These are phyloP conservation scores for Hydrophis major DNA, from an alignment of 2,797 vertebrate species.

Conservation along the genomic window DNA sequence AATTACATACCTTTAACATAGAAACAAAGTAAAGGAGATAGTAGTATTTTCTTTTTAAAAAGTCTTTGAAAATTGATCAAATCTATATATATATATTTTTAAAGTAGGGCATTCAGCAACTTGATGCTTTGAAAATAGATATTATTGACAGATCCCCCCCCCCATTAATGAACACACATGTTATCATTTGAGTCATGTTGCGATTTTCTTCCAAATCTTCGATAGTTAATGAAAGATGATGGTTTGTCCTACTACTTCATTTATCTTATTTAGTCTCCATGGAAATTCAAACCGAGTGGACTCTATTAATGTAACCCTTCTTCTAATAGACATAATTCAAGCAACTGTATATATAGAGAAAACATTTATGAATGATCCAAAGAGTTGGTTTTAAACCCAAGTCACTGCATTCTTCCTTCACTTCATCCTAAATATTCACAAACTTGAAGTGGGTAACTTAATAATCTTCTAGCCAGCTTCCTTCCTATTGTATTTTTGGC, in stretches of 20 bases:
- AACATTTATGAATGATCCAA: neutral
- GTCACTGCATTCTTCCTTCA: neutral
- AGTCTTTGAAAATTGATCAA: neutral
- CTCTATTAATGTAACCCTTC: neutral
- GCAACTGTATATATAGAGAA: neutral
- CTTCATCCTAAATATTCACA: neutral
- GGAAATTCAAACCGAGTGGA: neutral
- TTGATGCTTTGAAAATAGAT: neutral
- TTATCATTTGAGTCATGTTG: neutral
- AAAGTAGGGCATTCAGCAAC: neutral
- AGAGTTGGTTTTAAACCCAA: neutral
- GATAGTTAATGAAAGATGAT: neutral
- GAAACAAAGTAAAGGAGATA: constrained; percentile 1
- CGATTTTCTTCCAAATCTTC: constrained; percentile 30
- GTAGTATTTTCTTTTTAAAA: neutral
- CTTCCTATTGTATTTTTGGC: neutral
- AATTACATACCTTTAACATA: neutral
- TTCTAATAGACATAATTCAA: neutral
- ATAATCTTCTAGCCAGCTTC: neutral
- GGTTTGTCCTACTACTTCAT: neutral
- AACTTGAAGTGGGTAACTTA: neutral
- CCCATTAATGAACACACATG: neutral
- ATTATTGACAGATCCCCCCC: constrained; percentile 29
- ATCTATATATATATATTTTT: neutral
- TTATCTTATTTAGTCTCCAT: neutral